Base-by-base conservation (phyloP, 2,888 invertebrate genomes). In the Cephonodes hylas region DNA sequence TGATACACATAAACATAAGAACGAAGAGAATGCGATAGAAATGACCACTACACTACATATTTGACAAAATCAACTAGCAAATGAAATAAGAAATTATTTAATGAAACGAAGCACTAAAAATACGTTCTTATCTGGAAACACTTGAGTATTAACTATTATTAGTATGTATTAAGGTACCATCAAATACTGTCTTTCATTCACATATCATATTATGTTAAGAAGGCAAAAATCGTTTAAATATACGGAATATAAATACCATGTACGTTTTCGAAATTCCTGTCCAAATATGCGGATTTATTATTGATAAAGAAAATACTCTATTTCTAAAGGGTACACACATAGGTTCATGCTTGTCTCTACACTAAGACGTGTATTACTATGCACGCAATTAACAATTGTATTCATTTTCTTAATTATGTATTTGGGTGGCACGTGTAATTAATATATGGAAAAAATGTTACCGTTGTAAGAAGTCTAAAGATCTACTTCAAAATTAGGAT, bases 401-500 rank as follows among this genome's bases (percentile, higher is more conserved):
- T n/a, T n/a, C n/a, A n/a, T n/a, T n/a, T n/a, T n/a, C n/a, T n/a
- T n/a, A n/a, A n/a, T n/a, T n/a, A n/a, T n/a, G n/a, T n/a, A n/a
- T n/a, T n/a, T n/a, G n/a, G n/a, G n/a, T n/a, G n/a, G n/a, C n/a
- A n/a, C n/a, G n/a, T n/a, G n/a, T n/a, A n/a, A n/a, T n/a, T n/a
- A n/a, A n/a, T n/a, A n/a, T n/a, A n/a, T n/a, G n/a, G n/a, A n/a
- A n/a, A n/a, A n/a, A n/a, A n/a, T n/a, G n/a, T n/a, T n/a, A n/a
- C n/a, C n/a, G n/a, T n/a, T n/a, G n/a, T 20, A 10, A 60, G 62
- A 66, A 63, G 63, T 58, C 66, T 85, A 86, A 62, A 91, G 79
- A 58, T 88, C 80, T 64, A 79, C 89, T 4, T 86, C 86, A 62
- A 92, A 91, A 63, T 81, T 81, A 56, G 86, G 74, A 72, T 91